Conservation (phyloP, 1,140 invertebrate genomes). For the Bombus polaris region DNA sequence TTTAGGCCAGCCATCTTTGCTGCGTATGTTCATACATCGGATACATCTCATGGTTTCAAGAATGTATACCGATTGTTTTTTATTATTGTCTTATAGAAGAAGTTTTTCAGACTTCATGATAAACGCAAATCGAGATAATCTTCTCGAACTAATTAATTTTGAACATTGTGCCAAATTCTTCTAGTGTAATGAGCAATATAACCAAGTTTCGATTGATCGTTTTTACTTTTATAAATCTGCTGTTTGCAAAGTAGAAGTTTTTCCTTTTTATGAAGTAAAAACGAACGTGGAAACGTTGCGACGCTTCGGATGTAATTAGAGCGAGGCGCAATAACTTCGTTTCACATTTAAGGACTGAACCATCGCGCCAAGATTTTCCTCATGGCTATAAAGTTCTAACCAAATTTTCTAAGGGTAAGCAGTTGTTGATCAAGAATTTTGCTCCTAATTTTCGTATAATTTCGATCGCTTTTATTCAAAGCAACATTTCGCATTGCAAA, state of each 20-base stretch:
- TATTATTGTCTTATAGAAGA: conserved; percentile 67
- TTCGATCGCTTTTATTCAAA: not conserved
- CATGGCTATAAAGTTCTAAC: not conserved
- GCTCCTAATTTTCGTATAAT: not conserved
- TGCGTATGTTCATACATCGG: conserved; percentile 46
- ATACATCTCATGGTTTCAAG: conserved; percentile 27
- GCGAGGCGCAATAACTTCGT: not conserved
- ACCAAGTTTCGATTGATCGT: not conserved
- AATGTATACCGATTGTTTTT: conserved; percentile 48
- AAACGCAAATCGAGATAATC: conserved; percentile 17
- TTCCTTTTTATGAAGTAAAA: not conserved
- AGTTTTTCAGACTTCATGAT: conserved; percentile 60
- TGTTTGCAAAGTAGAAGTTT: not conserved
- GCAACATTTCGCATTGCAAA: not conserved
- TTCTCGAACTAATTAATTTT: conserved; percentile 2
- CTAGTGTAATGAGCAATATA: not conserved
- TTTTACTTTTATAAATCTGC: not conserved
- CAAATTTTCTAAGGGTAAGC: not conserved
- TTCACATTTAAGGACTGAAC: not conserved
- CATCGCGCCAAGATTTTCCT: not conserved
- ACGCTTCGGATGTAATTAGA: not conserved
- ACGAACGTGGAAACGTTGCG: not conserved
- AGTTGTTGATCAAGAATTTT: not conserved
- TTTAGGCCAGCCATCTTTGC: conserved; percentile 66
- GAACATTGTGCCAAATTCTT: not conserved